Base-by-base conservation (phyloP, 1,140 invertebrate genomes). In the Zelostemma sp. region DNA sequence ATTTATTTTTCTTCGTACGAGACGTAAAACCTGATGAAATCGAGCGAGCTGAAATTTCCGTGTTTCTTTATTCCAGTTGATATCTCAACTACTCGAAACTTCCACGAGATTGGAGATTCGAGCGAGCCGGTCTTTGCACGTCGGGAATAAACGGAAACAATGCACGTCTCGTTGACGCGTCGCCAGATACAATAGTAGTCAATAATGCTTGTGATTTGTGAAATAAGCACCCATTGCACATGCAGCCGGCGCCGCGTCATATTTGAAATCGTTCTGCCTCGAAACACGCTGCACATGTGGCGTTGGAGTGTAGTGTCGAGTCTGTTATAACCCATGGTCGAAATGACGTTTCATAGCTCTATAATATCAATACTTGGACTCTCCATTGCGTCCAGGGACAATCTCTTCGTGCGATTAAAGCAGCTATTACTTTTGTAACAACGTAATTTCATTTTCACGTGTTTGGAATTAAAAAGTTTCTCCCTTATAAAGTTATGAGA, bases 171-270 rank as follows among this genome's bases (percentile, higher is more conserved):
- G 70, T 73, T 63, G 65, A 73, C 69, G 64, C 60, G 73, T 75
- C 73, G 74, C 70, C 68, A 80, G 73, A 78, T 81, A 81, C 78
- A 82, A 78, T 82, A 75, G 78, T 68, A 82, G 80, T 85, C 82
- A 81, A 85, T 85, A 85, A 84, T 81, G 77, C 77, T 71, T 84
- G 74, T 83, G 81, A 85, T 84, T 84, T 82, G 83, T 85, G 81
- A 77, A 83, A 85, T 85, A 81, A 78, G 79, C 79, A 74, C 62
- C 75, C 80, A 82, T 77, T 82, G 77, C 81, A 79, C 61, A 74
- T 74, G 75, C 81, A 83, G 77, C 80, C 79, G 82, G 79, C 72
- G 80, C 80, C 77, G 68, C 61, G 67, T 41, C 61, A 73, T 73
- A 81, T 81, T 81, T 70, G 77, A 80, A 84, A 82, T 81, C 78